Evolutionary conservation across 2,113 vertebrate species (phyloP).

Genomic region (Oncorhynchus clarkii): DNA sequence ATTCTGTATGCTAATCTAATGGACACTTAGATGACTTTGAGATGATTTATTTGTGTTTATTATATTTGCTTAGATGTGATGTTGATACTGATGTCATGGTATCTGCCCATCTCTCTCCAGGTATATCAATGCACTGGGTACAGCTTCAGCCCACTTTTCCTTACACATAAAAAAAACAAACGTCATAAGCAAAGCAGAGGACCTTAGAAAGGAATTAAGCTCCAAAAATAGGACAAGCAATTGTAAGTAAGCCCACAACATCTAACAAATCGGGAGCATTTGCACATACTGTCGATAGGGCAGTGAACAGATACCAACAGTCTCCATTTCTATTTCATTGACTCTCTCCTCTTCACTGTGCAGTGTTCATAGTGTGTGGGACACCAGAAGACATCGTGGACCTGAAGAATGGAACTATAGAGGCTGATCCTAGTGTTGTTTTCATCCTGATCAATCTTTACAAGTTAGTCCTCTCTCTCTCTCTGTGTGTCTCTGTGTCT

Average conservation of each 20-base stretch:
- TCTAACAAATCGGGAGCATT: neutral
- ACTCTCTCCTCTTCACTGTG: slow-evolving; percentile 17
- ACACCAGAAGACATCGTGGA: slow-evolving; percentile 60
- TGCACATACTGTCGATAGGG: neutral
- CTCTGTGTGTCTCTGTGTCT: neutral
- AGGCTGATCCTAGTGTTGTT: slow-evolving; percentile 69
- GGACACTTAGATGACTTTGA: neutral
- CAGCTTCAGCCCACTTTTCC: slow-evolving; percentile 68
- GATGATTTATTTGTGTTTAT: neutral
- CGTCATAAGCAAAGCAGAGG: slow-evolving; percentile 61
- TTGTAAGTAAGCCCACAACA: slow-evolving; percentile 67
- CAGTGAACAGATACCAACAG: neutral
- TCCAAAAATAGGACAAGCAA: slow-evolving; percentile 77
- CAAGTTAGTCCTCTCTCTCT: slow-evolving; percentile 79
- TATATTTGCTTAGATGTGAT: neutral
- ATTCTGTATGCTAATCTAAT: neutral
- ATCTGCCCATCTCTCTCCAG: slow-evolving; percentile 59
- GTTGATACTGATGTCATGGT: neutral
- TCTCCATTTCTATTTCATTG: neutral
- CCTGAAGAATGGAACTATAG: slow-evolving; percentile 48
- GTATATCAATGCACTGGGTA: slow-evolving; percentile 89
- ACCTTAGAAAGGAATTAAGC: slow-evolving; percentile 57
- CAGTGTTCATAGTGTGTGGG: slow-evolving; percentile 90
- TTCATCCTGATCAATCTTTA: slow-evolving; percentile 91
- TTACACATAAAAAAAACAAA: slow-evolving; percentile 16